Conservation (phyloP, 1,140 invertebrate species). For the Idris sp. region DNA sequence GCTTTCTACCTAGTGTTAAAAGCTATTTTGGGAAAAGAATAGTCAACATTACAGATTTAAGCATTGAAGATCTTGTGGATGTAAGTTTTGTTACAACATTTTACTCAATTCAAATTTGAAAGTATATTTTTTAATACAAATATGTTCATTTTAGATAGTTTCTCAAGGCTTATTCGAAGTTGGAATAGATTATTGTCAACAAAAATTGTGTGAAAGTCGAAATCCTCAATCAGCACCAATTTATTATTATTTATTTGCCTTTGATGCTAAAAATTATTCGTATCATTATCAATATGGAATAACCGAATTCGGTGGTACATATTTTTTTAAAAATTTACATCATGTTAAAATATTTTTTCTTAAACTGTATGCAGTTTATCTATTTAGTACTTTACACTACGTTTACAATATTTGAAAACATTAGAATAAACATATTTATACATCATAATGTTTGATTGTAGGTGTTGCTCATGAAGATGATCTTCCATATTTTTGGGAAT, state of each 20-base stretch:
- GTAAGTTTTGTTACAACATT: no score
- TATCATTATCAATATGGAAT: slow-evolving; percentile 4
- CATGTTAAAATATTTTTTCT: not conserved
- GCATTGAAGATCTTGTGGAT: no score
- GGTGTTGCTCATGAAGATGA: slow-evolving; percentile 19
- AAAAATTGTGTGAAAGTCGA: not conserved
- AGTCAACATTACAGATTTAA: no score
- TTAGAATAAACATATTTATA: no score
- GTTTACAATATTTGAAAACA: no score
- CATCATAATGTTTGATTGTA: not conserved
- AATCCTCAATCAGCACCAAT: not conserved
- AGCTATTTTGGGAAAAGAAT: no score
- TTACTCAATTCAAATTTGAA: no score
- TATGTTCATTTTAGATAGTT: slow-evolving; percentile 7
- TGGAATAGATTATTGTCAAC: slow-evolving; percentile 10
- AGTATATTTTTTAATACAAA: no score
- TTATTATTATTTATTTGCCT: slow-evolving; percentile 18
- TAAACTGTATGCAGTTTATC: no score
- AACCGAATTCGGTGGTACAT: not conserved
- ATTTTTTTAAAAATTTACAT: not conserved
- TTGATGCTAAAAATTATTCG: slow-evolving; percentile 8
- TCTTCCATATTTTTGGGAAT: slow-evolving; percentile 9
- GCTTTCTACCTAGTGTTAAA: no score
- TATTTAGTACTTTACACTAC: no score
- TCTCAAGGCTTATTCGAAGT: slow-evolving; percentile 7